Conservation (phyloP, 35 echinoderm and acorn worm species). For the Lytechinus pictus region DNA sequence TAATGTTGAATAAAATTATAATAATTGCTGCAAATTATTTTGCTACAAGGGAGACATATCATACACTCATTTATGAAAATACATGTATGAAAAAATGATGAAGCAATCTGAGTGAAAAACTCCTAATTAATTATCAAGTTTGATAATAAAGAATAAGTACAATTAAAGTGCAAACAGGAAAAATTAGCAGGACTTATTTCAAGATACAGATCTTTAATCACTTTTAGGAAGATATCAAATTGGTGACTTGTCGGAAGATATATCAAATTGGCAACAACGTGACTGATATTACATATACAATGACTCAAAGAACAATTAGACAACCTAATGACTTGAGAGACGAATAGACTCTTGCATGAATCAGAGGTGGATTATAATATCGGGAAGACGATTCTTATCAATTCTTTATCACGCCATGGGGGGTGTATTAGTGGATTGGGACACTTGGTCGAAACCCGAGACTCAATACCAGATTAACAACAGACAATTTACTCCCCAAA, state of each 20-base stretch:
- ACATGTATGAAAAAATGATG: background rate
- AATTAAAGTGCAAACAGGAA: background rate
- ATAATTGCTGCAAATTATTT: no score
- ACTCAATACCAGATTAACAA: background rate
- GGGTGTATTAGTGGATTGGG: background rate
- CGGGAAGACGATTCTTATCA: background rate
- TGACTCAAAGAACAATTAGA: constrained; percentile 19
- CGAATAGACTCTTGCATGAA: background rate
- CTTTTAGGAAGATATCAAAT: background rate
- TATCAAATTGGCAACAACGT: background rate
- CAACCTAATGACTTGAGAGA: background rate
- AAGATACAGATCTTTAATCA: background rate
- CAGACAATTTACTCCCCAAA: background rate
- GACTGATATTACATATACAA: background rate
- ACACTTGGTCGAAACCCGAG: background rate
- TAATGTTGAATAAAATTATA: no score
- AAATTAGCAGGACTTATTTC: background rate
- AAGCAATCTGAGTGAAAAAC: background rate
- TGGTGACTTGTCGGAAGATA: background rate
- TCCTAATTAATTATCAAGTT: background rate
- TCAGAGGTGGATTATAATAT: background rate
- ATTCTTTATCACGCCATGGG: background rate
- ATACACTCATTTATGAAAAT: no score
- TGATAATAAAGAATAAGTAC: background rate
- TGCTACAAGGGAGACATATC: no score